Base-by-base conservation (phyloP, 2,888 invertebrate genomes). In the Sericinus montela region DNA sequence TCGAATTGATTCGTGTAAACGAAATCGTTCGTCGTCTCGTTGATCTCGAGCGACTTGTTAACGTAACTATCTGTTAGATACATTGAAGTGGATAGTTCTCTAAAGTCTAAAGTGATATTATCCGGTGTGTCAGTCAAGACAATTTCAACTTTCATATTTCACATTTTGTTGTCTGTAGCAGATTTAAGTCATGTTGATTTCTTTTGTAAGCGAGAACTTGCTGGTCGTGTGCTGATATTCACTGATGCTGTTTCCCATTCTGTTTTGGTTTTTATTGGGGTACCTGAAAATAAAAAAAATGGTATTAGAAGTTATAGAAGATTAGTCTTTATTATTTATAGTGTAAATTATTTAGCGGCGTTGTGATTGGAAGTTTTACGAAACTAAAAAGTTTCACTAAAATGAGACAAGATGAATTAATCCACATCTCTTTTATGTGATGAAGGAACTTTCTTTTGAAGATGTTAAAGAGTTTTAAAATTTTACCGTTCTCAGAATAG, bases 71-170 rank as follows among this genome's bases (percentile, higher is more conserved):
- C 86, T 0, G 85, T 86, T 0, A 87, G 69, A 79, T 87, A 87
- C 86, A 87, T 87, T 39, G 87, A 83, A 47, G 86, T 82, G 7
- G 86, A 81, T 29, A 85, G 60, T 47, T 85, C 80, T 48, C 72
- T 59, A 45, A 79, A 62, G 62, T 86, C 82, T 50, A 85, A 63
- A 14, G 84, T 83, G 47, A 75, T 71, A 60, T 82, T 85, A 15
- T 69, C 64, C 15, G 63, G 54, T 13, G 63, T 59, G 57, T 78
- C 73, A 56, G 67, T 72, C 29, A 80, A 58, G 13, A 81, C 61
- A 39, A 80, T 63, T 45, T 80, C 62, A 51, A 80, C 58, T 50
- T 79, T 77, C 52, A 79, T 49, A 69, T 64, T 81, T 82, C 69
- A 80, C 78, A 80, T 83, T 64, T 65, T 71, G 54, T 53, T 54